Conservation (phyloP, 1,140 invertebrate species). For the Chrysoperla carnea region DNA sequence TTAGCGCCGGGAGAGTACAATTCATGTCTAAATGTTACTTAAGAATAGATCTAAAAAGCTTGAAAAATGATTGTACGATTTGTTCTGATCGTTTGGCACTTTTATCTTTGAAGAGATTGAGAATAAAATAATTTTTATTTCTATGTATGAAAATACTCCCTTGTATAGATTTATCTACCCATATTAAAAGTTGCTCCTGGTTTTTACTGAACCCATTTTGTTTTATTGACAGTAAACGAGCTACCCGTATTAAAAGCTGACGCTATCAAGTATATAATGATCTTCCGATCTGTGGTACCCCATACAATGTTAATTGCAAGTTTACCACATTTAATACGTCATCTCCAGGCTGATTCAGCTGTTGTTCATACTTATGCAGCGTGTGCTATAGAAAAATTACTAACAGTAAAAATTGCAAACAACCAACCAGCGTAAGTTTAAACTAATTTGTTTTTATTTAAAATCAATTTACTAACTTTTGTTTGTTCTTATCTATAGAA, state of each 20-base stretch:
- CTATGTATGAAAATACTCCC: too few relatives aligned
- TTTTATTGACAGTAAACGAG: slow-evolving; percentile 52
- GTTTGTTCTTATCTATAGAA: slow-evolving; percentile 23
- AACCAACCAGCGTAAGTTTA: slow-evolving; percentile 32
- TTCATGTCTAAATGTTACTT: too few relatives aligned
- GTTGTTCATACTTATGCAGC: slow-evolving; percentile 94
- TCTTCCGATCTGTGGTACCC: slow-evolving; percentile 79
- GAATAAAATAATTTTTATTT: too few relatives aligned
- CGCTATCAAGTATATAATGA: slow-evolving; percentile 91
- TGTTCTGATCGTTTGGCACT: too few relatives aligned
- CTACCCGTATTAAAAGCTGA: slow-evolving; percentile 88
- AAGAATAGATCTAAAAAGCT: too few relatives aligned
- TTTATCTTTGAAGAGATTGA: too few relatives aligned
- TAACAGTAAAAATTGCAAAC: slow-evolving; percentile 46
- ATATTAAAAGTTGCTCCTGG: too few relatives aligned
- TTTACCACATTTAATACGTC: slow-evolving; percentile 57
- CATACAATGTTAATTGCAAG: slow-evolving; percentile 51
- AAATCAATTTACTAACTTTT: slow-evolving; percentile 5
- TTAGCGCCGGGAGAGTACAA: too few relatives aligned
- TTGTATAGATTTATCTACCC: too few relatives aligned
- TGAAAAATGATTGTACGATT: too few relatives aligned
- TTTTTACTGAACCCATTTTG: slow-evolving; percentile 7
- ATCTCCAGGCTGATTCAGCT: slow-evolving; percentile 50
- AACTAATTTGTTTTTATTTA: slow-evolving; percentile 1
- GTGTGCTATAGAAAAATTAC: slow-evolving; percentile 74